Base-by-base conservation (phyloP, 2,113 vertebrate species). In the Zeus faber region DNA sequence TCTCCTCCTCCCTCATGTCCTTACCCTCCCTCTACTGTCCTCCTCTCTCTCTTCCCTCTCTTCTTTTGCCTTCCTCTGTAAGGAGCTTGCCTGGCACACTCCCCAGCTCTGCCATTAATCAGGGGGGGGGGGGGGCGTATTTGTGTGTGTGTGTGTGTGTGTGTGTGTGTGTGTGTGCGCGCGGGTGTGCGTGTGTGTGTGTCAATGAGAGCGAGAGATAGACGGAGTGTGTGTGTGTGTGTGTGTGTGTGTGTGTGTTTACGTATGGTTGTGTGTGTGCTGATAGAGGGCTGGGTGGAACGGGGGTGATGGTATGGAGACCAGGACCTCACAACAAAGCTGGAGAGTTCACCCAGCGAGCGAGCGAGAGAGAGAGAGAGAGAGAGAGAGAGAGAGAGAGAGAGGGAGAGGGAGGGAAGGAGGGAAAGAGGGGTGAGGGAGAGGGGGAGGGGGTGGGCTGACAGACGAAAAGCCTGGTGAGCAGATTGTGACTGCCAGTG, bases 331-430 rank as follows among this genome's bases (percentile, higher is more conserved):
- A 84, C 86, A 87, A 85, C 81, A 87, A 80, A 86, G 86, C 81
- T 25, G 47, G 55, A 73, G 85, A 87, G 89, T 91, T 90, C 87
- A 90, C 84, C 75, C 82, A 88, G 87, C 87, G 88, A 88, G 85
- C 86, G 87, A 84, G 74, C 50, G 23, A 56, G 57, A 73, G 66
- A 65, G 70, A 69, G 65, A 41, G 49, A n/a, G 23, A 56, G 57
- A 73, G 66, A 65, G 70, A 69, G 65, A 41, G 49, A 88, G 87
- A 86, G 88, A 88, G 85, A 85, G 87, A 84, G 74, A 52, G 23
- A 56, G 57, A 73, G 66, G 62, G 70, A 69, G 65, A 41, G 49
- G n/a, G n/a, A n/a, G n/a, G n/a, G n/a, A n/a, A n/a, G n/a, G n/a
- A n/a, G n/a, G n/a, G n/a, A n/a, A n/a, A n/a, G n/a, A n/a, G n/a